A percentile compares a stretch with the other conserved stretches of the same genome.
Conservation (phyloP, 35 echinoderm and acorn worm genomes). For the Heliocidaris erythrogramma region DNA sequence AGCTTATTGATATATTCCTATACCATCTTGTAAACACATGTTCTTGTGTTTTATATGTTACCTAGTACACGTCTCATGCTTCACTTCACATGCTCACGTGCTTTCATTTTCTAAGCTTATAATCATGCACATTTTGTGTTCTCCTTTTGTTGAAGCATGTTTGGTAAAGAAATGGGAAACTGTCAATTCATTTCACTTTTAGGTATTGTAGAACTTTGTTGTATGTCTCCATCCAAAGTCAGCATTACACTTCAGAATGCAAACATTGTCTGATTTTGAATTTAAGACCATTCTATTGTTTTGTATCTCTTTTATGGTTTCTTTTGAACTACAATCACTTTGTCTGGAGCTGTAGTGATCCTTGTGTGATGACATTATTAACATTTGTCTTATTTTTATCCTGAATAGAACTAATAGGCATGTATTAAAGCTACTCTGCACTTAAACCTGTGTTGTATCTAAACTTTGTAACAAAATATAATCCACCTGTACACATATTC, state of each 20-base stretch:
- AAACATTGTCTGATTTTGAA: background rate
- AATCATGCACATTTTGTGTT: background rate
- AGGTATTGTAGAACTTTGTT: background rate
- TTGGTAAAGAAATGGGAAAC: background rate
- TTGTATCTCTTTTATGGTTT: too few species aligned
- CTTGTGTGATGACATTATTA: too few species aligned
- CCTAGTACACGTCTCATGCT: background rate
- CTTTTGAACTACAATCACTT: too few species aligned
- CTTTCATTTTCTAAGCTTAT: background rate
- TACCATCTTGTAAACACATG: background rate
- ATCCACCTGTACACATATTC: too few species aligned
- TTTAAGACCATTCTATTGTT: background rate
- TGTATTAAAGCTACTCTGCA: too few species aligned
- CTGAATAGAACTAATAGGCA: too few species aligned
- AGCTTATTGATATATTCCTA: background rate
- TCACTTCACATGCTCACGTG: background rate
- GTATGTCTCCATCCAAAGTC: background rate
- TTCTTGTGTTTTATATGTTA: background rate
- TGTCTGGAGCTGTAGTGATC: too few species aligned
- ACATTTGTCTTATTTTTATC: too few species aligned
- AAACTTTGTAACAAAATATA: too few species aligned
- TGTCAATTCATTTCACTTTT: background rate
- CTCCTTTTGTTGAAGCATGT: background rate
- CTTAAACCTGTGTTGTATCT: too few species aligned
- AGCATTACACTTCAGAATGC: background rate